Conservation (phyloP, 2,888 invertebrate species). For the Acleris literana region DNA sequence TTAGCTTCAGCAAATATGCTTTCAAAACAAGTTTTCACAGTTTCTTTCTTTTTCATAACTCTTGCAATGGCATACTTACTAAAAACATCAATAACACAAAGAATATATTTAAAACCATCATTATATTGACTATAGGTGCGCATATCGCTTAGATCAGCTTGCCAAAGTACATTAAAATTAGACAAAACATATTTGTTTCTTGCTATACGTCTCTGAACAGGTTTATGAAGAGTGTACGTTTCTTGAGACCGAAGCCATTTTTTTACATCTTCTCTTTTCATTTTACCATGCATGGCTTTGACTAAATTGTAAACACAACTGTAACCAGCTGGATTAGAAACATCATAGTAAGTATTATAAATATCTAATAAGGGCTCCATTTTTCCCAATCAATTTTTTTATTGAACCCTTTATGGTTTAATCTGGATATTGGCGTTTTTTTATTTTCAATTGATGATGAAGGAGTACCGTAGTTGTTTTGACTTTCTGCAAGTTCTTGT, state of each 20-base stretch:
- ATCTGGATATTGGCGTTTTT: not conserved
- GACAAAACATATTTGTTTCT: constrained; percentile 42
- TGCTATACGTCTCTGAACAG: constrained; percentile 30
- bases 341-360: constrained; percentile 39
- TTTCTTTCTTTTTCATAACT: constrained; percentile 39
- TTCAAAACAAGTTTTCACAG: constrained; percentile 40
- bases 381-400: constrained; percentile 45
- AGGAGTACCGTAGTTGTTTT: not conserved
- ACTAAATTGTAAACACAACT: constrained; percentile 40
- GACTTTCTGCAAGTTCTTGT: no score
- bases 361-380: constrained; percentile 48
- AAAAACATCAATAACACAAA: constrained; percentile 44
- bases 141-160: constrained; percentile 41
- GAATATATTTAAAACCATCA: constrained; percentile 40
- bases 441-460: not conserved
- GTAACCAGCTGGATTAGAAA: constrained; percentile 32
- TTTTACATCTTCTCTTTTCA: constrained; percentile 36
- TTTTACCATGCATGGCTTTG: constrained; percentile 42
- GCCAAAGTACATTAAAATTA: constrained; percentile 39
- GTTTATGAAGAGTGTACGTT: constrained; percentile 43
- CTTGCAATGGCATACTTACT: constrained; percentile 41
- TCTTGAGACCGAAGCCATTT: constrained; percentile 42
- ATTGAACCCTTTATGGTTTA: constrained; percentile 23
- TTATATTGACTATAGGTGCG: constrained; percentile 36
- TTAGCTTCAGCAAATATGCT: constrained; percentile 41